Evolutionary conservation across 2,888 invertebrate species (phyloP).

Genomic region (Synergus itoensis): DNA sequence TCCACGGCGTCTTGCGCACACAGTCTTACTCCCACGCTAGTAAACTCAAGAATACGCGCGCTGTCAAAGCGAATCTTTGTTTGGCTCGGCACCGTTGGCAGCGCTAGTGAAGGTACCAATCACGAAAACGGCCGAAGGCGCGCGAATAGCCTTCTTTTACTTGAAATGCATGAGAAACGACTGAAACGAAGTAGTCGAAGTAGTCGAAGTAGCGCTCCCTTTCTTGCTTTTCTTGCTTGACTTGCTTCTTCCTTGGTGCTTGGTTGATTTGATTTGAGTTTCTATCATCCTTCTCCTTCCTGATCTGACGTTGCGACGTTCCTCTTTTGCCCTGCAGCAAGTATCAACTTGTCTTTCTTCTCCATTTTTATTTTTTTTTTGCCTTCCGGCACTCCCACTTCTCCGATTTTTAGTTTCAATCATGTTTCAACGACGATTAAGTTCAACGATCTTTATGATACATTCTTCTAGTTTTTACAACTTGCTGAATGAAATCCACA

Average conservation of each 20-base stretch:
- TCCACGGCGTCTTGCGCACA: constrained; percentile 64
- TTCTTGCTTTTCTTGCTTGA: neutral
- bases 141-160: constrained; percentile 53
- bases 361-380: neutral
- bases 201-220: constrained; percentile 12
- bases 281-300: neutral
- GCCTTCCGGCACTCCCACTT: neutral
- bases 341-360: neutral
- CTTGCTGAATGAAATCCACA: neutral
- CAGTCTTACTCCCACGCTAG: constrained; percentile 74
- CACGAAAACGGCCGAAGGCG: constrained; percentile 57
- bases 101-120: constrained; percentile 55
- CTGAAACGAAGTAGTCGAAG: neutral
- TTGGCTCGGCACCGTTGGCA: constrained; percentile 57
- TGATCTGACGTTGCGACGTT: neutral
- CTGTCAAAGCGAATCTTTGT: constrained; percentile 63
- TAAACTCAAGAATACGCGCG: constrained; percentile 73
- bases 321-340: constrained; percentile 4
- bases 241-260: no score
- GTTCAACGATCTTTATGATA: constrained; percentile 20
- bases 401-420: constrained; percentile 11
- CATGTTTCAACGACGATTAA: constrained; percentile 4
- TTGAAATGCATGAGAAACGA: neutral
- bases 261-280: neutral
- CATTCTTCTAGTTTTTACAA: constrained; percentile 11